Evolutionary conservation across 2,113 vertebrate species (phyloP), one percentile per base, ranked within the genome.

Genomic region (Heliornis fulica): DNA sequence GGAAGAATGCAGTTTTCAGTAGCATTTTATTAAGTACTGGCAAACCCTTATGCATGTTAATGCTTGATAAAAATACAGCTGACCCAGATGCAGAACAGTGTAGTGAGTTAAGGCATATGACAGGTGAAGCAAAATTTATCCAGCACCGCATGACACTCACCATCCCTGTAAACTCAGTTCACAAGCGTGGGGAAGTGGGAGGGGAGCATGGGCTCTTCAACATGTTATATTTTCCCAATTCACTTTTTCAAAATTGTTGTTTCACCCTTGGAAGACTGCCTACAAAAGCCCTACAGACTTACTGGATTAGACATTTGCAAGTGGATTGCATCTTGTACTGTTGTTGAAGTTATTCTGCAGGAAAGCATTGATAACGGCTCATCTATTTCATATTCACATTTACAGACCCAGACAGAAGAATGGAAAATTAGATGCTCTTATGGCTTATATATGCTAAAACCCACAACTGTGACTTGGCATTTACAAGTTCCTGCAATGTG

Each of bases 11-110:
- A 50, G 74, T 60, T 93, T 93, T 63, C 93, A 54, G 89, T 56
- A 91, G 94, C 91, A 43, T 93, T 96, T 90, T 84, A 86, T 94
- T 88, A 95, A 80, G 78, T 72, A 50, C 94, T 90, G 56, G 72
- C 70, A 89, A 88, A 50, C 46, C 18, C 26, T 86, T 57, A 34
- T 34, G 76, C 82, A 84, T 96, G 63, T 43, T 96, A 94, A 94
- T 94, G 32, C 71, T 69, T 59, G 87, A 69, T 36, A 85, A 77
- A 94, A 90, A 77, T 56, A 74, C 19, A 2, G 61, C 64, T 79
- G 66, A 75, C 60, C 68, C 64, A 96, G 60, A 92, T 88, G 90
- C n/a, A 88, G 84, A 93, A 77, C 48, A 32, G 19, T 48, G 32
- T 71, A 34, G 59, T 64, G 65, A 81, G 46, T 56, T 87, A 71